Conservation (phyloP, 2,797 vertebrate species). For the Takifugu rubripes region DNA sequence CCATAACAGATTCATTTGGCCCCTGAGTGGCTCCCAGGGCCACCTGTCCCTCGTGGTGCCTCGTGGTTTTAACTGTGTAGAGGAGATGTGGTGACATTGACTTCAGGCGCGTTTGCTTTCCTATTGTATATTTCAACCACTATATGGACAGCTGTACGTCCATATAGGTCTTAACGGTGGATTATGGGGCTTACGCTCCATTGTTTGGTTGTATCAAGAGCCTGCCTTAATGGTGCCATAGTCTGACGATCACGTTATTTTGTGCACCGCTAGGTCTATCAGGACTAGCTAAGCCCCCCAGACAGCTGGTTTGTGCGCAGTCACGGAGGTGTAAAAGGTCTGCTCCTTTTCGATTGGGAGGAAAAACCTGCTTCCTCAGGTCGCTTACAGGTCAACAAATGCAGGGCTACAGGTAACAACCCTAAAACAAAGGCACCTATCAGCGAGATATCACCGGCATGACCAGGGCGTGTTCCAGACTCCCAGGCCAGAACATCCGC, state of each 20-base stretch:
- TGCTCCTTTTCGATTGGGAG: slow-evolving; percentile 35
- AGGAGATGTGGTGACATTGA: slow-evolving; percentile 3
- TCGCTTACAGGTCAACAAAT: slow-evolving; percentile 61
- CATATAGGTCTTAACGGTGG: slow-evolving; percentile 20
- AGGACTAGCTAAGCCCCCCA: slow-evolving; percentile 32
- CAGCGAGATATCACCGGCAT: slow-evolving; percentile 59
- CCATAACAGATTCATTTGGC: slow-evolving; percentile 24
- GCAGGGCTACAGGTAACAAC: slow-evolving; percentile 54
- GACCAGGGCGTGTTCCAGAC: slow-evolving; percentile 46
- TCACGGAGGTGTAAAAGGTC: slow-evolving; percentile 28
- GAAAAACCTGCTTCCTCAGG: slow-evolving; percentile 71
- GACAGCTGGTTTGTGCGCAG: slow-evolving; percentile 5
- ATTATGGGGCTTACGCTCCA: slow-evolving; percentile 42
- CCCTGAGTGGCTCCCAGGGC: slow-evolving; percentile 21
- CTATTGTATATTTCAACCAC: slow-evolving; percentile 33
- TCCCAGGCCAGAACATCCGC: slow-evolving; percentile 43
- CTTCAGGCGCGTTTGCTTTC: slow-evolving; percentile 17
- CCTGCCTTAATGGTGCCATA: slow-evolving; percentile 33
- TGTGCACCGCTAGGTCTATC: slow-evolving; percentile 30
- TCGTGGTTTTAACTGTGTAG: slow-evolving; percentile 12
- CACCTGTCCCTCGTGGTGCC: slow-evolving; percentile 48
- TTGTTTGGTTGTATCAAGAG: slow-evolving; percentile 38
- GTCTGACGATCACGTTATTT: slow-evolving; percentile 27
- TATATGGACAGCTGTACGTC: slow-evolving; percentile 47
- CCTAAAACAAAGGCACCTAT: slow-evolving; percentile 58